phyloP scores from a whole-genome alignment of 2,113 vertebrate species.

The Clarias magur region DNA sequence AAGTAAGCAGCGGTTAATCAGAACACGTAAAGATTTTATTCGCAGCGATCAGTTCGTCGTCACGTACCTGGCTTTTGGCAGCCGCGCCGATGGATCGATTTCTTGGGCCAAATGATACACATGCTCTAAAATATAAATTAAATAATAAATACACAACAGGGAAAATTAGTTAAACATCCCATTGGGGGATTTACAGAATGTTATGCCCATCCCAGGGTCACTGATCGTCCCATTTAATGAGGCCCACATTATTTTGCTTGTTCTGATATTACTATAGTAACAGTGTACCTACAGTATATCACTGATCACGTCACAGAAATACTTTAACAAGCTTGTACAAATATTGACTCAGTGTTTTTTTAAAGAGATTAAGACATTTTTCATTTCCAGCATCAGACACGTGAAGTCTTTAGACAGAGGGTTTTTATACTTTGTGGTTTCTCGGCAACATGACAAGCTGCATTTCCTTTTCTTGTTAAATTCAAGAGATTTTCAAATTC shows the following conservation, averaged over 20 bases:
- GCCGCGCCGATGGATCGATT: conserved; percentile 94
- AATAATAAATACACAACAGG: too few species aligned
- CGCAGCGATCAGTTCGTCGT: not conserved
- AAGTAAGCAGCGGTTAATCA: not conserved
- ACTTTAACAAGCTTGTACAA: not conserved
- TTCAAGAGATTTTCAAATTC: not conserved
- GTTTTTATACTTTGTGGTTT: not conserved
- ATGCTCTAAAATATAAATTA: conserved; percentile 76
- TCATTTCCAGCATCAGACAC: not conserved
- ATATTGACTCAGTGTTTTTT: not conserved
- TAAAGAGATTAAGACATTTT: not conserved
- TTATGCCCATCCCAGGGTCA: not conserved
- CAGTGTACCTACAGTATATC: not conserved
- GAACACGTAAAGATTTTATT: not conserved
- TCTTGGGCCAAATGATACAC: conserved; percentile 92
- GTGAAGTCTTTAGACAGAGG: not conserved
- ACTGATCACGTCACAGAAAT: not conserved
- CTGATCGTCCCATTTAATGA: not conserved
- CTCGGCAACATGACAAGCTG: not conserved
- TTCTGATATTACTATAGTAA: not conserved
- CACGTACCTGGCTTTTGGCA: conserved; percentile 93
- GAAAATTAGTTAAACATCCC: not conserved
- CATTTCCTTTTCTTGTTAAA: too few species aligned
- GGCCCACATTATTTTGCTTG: not conserved
- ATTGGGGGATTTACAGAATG: not conserved